Evolutionary conservation across 1,140 invertebrate genomes (phyloP), one percentile per base, ranked within the genome.

Genomic region (Leptinotarsa defecta): DNA sequence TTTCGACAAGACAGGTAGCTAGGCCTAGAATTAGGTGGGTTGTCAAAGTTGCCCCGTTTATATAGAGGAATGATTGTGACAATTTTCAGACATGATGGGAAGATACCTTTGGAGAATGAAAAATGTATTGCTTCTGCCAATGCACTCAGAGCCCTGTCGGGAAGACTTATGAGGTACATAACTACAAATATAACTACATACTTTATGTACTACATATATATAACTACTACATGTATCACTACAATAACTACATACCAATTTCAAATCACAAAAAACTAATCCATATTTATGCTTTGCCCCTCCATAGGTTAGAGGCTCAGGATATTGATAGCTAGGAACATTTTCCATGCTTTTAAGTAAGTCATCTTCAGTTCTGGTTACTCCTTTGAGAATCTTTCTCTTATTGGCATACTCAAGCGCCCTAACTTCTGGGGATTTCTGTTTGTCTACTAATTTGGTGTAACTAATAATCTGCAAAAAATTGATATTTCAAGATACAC

Each of bases 191-290:
- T 27, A 27, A 27, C 27, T 34, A 34, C 27, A 27, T 27, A 27
- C 27, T 27, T 2, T 27, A 27, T 27, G 6, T 27, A 27, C 27
- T 34, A 34, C 6, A 34, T 34, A 34, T 34, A 34, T 34, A 34
- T 6, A 34, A 6, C 6, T 34, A 34, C 27, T 34, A 27, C 27
- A 27, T 27, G 1, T 6, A 27, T 27, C 6, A 27, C 27, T 27
- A 43, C 8, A 43, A 43, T 43, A 43, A 43, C 34, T 11, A 65
- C 64, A 65, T 81, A 84, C 83, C 78, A 77, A 68, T 74, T 80
- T 79, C 22, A 76, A 74, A 81, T 84, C 83, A 68, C 79, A 80
- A 71, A 84, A 82, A 48, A 80, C 72, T n/a, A 84, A 52, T 24
- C 72, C 81, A 77, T 81, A 83, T 61, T 80, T 73, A 17, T 79